Evolutionary conservation across 2,113 vertebrate genomes (phyloP), one percentile per base, ranked within the genome.

Genomic region (Phrynocephalus versicolor): DNA sequence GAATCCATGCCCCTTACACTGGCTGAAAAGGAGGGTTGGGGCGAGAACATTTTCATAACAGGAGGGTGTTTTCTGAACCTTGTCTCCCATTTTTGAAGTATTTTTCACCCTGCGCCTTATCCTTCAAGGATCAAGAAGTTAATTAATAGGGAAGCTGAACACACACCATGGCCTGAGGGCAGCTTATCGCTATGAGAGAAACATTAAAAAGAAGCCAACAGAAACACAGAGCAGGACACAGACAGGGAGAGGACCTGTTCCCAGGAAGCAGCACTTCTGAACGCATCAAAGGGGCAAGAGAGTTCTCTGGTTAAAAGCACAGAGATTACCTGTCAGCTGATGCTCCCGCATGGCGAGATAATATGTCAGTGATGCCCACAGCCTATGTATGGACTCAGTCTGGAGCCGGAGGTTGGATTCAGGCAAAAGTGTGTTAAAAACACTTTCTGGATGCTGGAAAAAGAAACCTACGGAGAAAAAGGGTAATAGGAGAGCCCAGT

Each of bases 351-450:
- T 62, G 60, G 60, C 60, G n/a, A 60, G 30, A 72, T 33, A 71
- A 72, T 33, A 71, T 60, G 71, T 37, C n/a, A 37, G 62, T 85
- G 27, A 27, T 57, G 21, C 60, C 23, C 8, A 78, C 23, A 69
- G 33, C 55, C 72, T 79, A 85, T 25, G 67, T 65, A n/a, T n/a
- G n/a, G n/a, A n/a, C n/a, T n/a, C n/a, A 72, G 73, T 33, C 18
- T 58, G 76, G 76, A 85, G 30, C 30, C 51, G 80, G 72, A 62
- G 7, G 33, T 60, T 67, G 72, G 77, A 64, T 85, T 80, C n/a
- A 18, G 60, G 57, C 69, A 85, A 77, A 80, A 12, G 23, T 72
- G 23, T 64, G 73, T 85, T 85, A 71, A 79, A 84, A 79, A 79
- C 64, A 79, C 79, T 35, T 72, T 13, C 55, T 70, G 69, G 60